phyloP scores from a whole-genome alignment of 2,113 vertebrate genomes.

The Porphyrio hochstetteri region DNA sequence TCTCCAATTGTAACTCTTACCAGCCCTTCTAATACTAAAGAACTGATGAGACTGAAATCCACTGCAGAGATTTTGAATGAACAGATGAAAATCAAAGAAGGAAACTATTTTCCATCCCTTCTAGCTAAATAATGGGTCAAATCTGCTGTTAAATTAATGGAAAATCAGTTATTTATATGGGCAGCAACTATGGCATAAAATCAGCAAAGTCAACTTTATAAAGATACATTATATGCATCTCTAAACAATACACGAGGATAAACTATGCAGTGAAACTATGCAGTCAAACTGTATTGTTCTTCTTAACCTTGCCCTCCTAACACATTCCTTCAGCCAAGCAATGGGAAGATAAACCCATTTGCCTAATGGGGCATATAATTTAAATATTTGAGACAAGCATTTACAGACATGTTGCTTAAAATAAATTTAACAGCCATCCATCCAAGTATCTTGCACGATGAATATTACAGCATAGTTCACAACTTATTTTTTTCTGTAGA shows the following conservation, averaged over 20 bases:
- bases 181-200: background rate
- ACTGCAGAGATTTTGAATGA: background rate
- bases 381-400: conserved; percentile 33
- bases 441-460: background rate
- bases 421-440: background rate
- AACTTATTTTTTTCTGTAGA: background rate
- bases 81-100: background rate
- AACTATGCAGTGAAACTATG: background rate
- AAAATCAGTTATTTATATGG: background rate
- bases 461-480: background rate
- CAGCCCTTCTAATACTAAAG: background rate
- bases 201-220: background rate
- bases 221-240: background rate
- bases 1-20: background rate
- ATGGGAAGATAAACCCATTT: conserved; percentile 26
- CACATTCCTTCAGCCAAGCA: conserved; percentile 33
- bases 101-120: background rate
- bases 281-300: conserved; percentile 7
- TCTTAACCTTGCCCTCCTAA: conserved; percentile 5
- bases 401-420: conserved; percentile 15
- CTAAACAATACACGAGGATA: background rate
- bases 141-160: background rate
- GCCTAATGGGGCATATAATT: conserved; percentile 19
- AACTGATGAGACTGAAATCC: background rate
- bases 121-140: background rate